Conservation (phyloP, 2,797 vertebrate species). For the Tauraco hartlaubi region DNA sequence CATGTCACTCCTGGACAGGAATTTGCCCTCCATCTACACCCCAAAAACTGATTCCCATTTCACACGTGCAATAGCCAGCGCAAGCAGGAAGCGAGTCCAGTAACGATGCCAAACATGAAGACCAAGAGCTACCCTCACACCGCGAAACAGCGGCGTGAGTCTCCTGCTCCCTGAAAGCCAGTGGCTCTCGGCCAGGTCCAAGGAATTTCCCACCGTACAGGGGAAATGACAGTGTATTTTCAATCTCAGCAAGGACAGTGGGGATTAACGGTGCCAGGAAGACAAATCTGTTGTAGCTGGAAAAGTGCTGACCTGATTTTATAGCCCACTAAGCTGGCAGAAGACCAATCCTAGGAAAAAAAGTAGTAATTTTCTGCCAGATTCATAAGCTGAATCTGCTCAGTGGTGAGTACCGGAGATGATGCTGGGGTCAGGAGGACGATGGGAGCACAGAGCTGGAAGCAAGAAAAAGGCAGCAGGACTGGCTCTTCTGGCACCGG, state of each 20-base stretch:
- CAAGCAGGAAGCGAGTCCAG: neutral
- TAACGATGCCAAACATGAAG: neutral
- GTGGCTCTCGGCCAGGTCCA: neutral
- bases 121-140: neutral
- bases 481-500: neutral
- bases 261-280: constrained; percentile 44
- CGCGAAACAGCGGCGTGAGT: neutral
- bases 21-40: neutral
- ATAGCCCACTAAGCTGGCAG: constrained; percentile 11
- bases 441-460: neutral
- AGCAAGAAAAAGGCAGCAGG: neutral
- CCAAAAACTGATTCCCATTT: neutral
- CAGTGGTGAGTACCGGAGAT: neutral
- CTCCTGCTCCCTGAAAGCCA: neutral
- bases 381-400: neutral
- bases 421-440: neutral
- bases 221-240: neutral
- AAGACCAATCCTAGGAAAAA: neutral
- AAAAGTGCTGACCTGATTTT: constrained; percentile 50
- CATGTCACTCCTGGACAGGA: neutral
- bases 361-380: neutral
- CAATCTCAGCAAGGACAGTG: neutral
- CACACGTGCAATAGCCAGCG: neutral
- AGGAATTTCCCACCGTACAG: neutral
- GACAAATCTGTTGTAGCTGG: neutral